phyloP scores from a whole-genome alignment of 2,888 invertebrate genomes.

The Oegoconia quadripuncta region DNA sequence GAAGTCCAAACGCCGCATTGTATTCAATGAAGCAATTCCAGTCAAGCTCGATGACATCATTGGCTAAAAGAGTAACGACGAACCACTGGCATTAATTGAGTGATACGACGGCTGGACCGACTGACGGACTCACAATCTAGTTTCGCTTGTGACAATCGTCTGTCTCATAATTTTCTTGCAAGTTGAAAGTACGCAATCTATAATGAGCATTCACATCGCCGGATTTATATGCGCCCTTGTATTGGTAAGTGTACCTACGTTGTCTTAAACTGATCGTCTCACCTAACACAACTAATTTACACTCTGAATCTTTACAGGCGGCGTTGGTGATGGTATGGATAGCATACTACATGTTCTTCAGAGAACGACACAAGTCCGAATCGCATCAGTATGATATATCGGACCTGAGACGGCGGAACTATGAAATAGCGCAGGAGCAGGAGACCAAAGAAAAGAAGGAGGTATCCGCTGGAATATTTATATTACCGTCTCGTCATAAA shows the following conservation, averaged over 20 bases:
- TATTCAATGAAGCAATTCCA: conserved; percentile 44
- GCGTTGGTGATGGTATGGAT: conserved; percentile 56
- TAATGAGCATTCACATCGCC: conserved; percentile 54
- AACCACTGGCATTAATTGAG: conserved; percentile 64
- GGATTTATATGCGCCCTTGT: conserved; percentile 62
- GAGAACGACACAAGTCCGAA: conserved; percentile 60
- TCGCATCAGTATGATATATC: conserved; percentile 51
- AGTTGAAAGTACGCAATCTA: conserved; percentile 26
- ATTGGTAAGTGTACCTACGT: conserved; percentile 50
- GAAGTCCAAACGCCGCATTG: conserved; percentile 31
- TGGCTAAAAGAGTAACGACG: conserved; percentile 49
- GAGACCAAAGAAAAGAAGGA: conserved; percentile 39
- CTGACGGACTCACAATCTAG: conserved; percentile 45
- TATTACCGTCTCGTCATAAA: conserved; percentile 54
- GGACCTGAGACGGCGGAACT: conserved; percentile 48
- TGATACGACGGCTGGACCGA: conserved; percentile 38
- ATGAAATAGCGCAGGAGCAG: conserved; percentile 36
- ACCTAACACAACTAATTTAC: not conserved
- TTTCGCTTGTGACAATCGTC: conserved; percentile 54
- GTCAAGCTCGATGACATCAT: conserved; percentile 64
- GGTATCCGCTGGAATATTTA: conserved; percentile 51
- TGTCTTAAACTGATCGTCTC: too few relatives aligned
- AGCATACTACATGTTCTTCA: conserved; percentile 66
- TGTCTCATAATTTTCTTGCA: conserved; percentile 31
- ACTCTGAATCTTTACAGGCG: conserved; percentile 41